Evolutionary conservation across 1,140 invertebrate species (phyloP), one percentile per base, ranked within the genome.

Genomic region (Drosophila murphyi): DNA sequence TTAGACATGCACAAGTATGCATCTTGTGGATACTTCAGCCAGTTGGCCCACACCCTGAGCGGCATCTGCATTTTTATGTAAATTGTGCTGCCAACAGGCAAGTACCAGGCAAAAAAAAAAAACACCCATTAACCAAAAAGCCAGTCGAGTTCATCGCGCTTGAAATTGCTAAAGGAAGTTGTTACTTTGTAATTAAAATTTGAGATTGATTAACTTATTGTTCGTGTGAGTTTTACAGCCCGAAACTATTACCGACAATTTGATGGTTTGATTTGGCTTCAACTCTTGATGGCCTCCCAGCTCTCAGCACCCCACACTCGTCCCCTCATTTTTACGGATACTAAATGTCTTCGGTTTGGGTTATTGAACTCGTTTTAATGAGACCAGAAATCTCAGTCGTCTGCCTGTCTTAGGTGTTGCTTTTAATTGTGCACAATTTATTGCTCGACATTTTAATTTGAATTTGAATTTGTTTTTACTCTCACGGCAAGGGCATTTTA

Each of bases 131-230:
- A 85, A 81, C 62, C 57, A 67, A 72, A 64, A 39, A 55, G 76
- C 41, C 63, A 34, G 51, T 45, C 32, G 82, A 69, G 85, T 88
- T 88, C 85, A 88, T 88, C 85, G 85, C 80, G 85, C 85, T 72
- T 88, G 85, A 89, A 88, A 88, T 89, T 88, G 85, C 85, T 85
- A 76, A 89, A 89, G 85, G 85, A 88, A 88, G 85, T 88, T 88
- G 85, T 88, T 88, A 88, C 85, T 88, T 88, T 88, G 85, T 88
- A 88, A 88, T 89, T 88, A 88, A 88, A 88, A 88, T 88, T 88
- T 88, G 77, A 88, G 85, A 88, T 88, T 88, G 85, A 89, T 88
- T 88, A 88, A 88, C 85, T 88, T 88, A 88, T 88, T 87, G 83
- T 89, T 87, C 83, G 83, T 87, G 83, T 83, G 85, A 88, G 85